Percentiles rank a stretch among this genome's conserved stretches.
Conservation (phyloP, 2,797 vertebrate species). For the Cyprinella venusta region DNA sequence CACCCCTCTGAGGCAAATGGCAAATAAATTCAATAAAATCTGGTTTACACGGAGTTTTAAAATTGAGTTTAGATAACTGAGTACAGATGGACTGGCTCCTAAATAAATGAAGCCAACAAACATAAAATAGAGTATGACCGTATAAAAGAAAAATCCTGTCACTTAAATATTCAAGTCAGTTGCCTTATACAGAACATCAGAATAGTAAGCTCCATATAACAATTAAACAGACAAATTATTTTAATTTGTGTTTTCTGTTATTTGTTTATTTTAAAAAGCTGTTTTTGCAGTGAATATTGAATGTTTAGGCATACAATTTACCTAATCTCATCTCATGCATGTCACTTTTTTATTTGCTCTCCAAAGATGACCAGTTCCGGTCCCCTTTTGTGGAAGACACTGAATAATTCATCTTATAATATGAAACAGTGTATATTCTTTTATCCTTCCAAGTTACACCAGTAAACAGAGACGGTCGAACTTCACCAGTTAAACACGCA, state of each 20-base stretch:
- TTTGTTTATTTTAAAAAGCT: not conserved
- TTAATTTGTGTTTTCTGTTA: no score
- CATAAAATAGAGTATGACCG: not conserved
- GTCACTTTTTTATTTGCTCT: not conserved
- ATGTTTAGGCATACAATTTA: conserved; percentile 10
- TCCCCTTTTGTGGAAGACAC: not conserved
- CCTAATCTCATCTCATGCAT: not conserved
- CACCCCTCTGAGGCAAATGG: conserved; percentile 25
- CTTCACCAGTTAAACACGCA: not conserved
- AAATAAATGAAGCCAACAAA: not conserved
- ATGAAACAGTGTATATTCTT: not conserved
- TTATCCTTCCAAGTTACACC: not conserved
- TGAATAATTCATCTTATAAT: not conserved
- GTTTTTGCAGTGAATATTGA: not conserved
- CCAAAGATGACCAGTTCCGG: not conserved
- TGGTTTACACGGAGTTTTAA: conserved; percentile 18
- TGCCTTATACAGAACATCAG: not conserved
- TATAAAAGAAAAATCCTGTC: not conserved
- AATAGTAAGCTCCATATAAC: not conserved
- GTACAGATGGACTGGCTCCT: not conserved
- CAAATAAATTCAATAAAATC: conserved; percentile 33
- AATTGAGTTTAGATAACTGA: conserved; percentile 12
- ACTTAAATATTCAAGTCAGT: not conserved
- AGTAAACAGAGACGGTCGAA: not conserved
- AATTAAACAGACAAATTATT: no score